phyloP scores from a whole-genome alignment of 2,888 invertebrate species.

The Chrysina gloriosa region DNA sequence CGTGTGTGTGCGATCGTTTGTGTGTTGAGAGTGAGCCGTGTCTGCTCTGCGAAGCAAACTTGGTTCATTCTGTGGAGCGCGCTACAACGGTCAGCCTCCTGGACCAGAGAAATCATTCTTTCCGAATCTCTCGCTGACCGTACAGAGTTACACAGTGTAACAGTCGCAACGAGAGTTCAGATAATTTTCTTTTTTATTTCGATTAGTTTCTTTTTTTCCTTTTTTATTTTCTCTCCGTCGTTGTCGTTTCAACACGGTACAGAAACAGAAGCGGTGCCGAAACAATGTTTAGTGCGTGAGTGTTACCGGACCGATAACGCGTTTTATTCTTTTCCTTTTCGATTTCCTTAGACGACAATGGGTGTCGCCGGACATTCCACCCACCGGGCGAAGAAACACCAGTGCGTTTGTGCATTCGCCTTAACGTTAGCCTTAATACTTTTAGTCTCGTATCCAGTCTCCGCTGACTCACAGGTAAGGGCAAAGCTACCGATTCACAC shows the following conservation, averaged over 20 bases:
- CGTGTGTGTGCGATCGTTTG: conserved; percentile 20
- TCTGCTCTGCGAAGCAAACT: conserved; percentile 35
- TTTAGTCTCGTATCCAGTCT: conserved; percentile 48
- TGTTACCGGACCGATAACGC: conserved; percentile 37
- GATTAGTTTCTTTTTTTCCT: conserved; percentile 25
- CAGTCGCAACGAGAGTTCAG: conserved; percentile 26
- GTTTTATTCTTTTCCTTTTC: conserved; percentile 19
- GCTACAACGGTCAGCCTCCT: conserved; percentile 49
- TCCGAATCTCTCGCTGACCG: conserved; percentile 32
- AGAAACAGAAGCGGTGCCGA: conserved; percentile 23
- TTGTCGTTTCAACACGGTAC: no score
- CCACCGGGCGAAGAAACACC: conserved; percentile 40
- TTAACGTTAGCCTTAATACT: conserved; percentile 42
- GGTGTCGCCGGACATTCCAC: conserved; percentile 48
- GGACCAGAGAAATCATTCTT: conserved; percentile 41
- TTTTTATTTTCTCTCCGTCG: no score
- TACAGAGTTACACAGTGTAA: neutral
- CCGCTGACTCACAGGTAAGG: conserved; percentile 48
- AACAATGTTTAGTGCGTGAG: conserved; percentile 48
- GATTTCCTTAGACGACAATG: conserved; percentile 42
- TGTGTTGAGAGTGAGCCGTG: conserved; percentile 32
- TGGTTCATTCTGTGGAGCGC: conserved; percentile 50
- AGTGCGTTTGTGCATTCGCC: conserved; percentile 50
- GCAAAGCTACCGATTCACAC: conserved; percentile 5
- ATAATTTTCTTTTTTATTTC: conserved; percentile 30